Conservation (phyloP, 2,797 vertebrate species). For the Sarcophilus harrisii region DNA sequence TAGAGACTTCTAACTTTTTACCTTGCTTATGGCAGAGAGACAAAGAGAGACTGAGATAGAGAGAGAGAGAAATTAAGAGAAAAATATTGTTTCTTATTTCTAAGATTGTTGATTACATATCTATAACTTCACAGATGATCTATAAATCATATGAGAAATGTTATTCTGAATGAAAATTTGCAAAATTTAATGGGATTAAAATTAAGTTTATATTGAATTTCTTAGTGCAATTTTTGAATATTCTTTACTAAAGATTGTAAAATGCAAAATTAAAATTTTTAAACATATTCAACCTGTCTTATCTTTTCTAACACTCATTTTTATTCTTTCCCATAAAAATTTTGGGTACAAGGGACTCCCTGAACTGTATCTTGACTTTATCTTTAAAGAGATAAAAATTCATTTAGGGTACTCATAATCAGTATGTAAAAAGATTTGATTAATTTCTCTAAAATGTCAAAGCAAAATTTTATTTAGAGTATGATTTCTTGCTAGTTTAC, state of each 20-base stretch:
- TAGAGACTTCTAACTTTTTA: background rate
- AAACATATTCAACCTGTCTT: background rate
- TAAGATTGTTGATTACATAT: background rate
- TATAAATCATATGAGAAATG: background rate
- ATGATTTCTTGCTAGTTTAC: background rate
- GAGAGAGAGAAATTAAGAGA: background rate
- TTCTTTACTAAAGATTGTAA: background rate
- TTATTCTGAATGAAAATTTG: background rate
- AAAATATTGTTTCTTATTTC: background rate
- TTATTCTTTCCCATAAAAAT: background rate
- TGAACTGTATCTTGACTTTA: background rate
- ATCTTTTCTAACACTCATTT: background rate
- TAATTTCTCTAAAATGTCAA: background rate
- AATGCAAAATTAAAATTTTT: background rate
- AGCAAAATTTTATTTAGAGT: background rate
- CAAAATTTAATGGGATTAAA: background rate
- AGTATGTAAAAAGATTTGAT: background rate
- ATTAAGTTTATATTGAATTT: background rate
- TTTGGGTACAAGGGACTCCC: background rate
- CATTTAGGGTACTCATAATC: background rate
- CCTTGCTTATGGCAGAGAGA: background rate
- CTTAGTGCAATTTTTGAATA: background rate
- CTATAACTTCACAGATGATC: background rate
- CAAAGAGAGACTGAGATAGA: background rate
- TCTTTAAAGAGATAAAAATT: background rate